phyloP scores from a whole-genome alignment of 1,140 invertebrate genomes.

The Platorchestia sp. region DNA sequence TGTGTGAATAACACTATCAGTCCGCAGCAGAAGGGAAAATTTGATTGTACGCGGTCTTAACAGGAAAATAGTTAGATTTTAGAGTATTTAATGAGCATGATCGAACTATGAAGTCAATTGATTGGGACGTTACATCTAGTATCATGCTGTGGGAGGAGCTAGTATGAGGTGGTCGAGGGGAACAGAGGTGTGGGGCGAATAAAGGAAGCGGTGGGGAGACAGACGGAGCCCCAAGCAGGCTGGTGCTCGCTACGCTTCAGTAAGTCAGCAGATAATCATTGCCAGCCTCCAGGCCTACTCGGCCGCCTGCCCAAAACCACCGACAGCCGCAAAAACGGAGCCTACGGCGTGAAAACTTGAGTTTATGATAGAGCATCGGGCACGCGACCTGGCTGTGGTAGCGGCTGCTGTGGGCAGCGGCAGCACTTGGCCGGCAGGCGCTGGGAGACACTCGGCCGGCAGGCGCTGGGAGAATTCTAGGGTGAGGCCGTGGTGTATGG shows the following conservation, averaged over 20 bases:
- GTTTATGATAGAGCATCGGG: not conserved
- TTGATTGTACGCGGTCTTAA: not conserved
- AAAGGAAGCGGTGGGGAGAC: not conserved
- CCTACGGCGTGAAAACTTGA: not conserved
- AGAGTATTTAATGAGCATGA: too few species aligned
- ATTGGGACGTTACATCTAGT: too few species aligned
- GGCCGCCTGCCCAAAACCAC: constrained; percentile 24
- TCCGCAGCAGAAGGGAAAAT: too few species aligned
- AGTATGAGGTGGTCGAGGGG: not conserved
- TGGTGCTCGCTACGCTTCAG: constrained; percentile 25
- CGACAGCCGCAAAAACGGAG: constrained; percentile 7
- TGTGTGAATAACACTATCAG: not conserved
- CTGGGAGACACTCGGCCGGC: too few species aligned
- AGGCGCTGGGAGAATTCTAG: too few species aligned
- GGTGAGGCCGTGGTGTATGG: too few species aligned
- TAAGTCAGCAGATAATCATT: not conserved
- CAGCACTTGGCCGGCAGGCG: too few species aligned
- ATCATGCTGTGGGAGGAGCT: not conserved
- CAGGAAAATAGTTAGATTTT: not conserved
- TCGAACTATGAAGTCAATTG: too few species aligned
- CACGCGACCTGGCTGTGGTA: not conserved
- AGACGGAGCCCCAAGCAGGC: not conserved
- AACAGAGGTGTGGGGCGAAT: not conserved
- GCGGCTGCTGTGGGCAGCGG: not conserved
- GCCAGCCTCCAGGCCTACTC: constrained; percentile 28